Base-by-base conservation (phyloP, 2,113 vertebrate genomes). In the Delphinapterus leucas region DNA sequence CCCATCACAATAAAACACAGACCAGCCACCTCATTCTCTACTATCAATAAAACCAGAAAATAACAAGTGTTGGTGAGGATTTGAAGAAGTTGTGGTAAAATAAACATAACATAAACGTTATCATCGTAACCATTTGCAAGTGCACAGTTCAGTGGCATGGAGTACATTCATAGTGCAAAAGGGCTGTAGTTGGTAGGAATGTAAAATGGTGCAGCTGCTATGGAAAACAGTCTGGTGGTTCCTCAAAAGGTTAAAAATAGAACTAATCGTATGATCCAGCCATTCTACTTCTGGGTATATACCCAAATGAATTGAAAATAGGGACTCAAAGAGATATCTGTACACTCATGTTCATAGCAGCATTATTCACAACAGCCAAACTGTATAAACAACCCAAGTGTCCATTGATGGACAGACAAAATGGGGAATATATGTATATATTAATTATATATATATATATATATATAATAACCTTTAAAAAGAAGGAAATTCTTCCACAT, bases 381-480 rank as follows among this genome's bases (percentile, higher is more conserved):
- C 63, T 36, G n/a, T 38, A 31, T 61, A 70, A 47, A 14, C 31
- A 58, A 55, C 4, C 13, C 33, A 13, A 31, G 36, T 7, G n/a
- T 67, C 33, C 53, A 2, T 14, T 38, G 38, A 17, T 17, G 21
- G 60, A 49, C 67, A 61, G 61, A 83, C 44, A 65, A 25, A n/a
- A 55, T 5, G 11, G 21, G 2, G 14, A 26, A 6, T 26, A 4
- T 8, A 7, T 3, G 3, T 5, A 71, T 41, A 31, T 63, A 5
- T 14, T 41, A 41, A 41, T 41, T 1, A 6, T 26, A 4, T 8
- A 9, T 3, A 4, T 5, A 9, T 3, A 4, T 5, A 71, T 41
- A n/a, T 63, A 5, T 14, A 71, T 28, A 23, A 61, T 33, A 53
- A 11, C 13, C n/a, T 55, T 68, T 8, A 77, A 28, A 74, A 73